phyloP scores from a whole-genome alignment of 2,797 vertebrate species.

The Myotis planiceps region DNA sequence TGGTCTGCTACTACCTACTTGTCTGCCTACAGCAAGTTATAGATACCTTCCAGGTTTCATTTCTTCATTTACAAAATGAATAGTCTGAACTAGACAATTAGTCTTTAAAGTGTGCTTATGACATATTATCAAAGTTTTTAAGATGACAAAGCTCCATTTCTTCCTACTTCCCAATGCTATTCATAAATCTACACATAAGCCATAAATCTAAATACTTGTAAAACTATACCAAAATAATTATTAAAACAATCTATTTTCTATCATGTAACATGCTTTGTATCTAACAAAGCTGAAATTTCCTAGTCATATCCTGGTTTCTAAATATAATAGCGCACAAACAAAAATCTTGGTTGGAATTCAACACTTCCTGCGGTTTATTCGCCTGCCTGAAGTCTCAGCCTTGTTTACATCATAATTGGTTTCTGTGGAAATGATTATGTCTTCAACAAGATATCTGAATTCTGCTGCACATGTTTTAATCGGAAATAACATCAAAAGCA shows the following conservation, averaged over 20 bases:
- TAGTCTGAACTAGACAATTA: not conserved
- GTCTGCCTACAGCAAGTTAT: not conserved
- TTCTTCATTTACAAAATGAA: not conserved
- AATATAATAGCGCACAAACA: not conserved
- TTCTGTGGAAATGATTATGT: conserved; percentile 48
- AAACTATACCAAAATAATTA: not conserved
- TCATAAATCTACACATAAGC: not conserved
- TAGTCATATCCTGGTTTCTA: not conserved
- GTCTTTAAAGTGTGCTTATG: not conserved
- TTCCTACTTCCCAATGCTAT: not conserved
- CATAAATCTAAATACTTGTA: not conserved
- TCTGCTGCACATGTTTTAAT: conserved; percentile 10
- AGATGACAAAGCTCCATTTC: not conserved
- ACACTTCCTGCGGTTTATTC: not conserved
- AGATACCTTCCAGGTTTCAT: not conserved
- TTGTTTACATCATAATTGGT: conserved; percentile 16
- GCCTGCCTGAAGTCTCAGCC: not conserved
- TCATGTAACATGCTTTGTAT: not conserved
- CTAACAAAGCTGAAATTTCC: not conserved
- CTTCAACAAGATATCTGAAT: not conserved
- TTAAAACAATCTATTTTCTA: not conserved
- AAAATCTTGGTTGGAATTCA: not conserved
- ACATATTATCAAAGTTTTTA: not conserved
- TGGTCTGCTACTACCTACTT: not conserved
- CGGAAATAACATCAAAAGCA: conserved; percentile 4